Conservation (phyloP, 1,140 invertebrate genomes). For the Drosophila suzukii region DNA sequence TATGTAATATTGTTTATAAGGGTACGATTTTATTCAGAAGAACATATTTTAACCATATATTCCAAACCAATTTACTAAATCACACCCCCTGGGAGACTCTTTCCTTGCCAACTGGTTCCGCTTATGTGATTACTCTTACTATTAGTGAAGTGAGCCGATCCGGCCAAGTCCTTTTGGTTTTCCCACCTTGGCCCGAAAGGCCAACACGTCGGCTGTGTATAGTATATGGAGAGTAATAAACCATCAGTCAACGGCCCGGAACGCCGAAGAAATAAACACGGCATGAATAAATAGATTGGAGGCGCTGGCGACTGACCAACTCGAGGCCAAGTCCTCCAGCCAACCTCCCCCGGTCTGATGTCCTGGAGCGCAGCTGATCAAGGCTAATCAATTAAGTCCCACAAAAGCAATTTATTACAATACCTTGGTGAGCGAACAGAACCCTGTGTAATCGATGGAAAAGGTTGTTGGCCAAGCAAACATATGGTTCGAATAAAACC, state of each 20-base stretch:
- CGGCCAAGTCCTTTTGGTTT: background rate
- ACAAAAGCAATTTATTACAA: slow-evolving; percentile 80
- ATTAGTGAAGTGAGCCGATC: slow-evolving; percentile 48
- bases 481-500: slow-evolving; percentile 26
- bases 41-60: background rate
- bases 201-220: slow-evolving; percentile 39
- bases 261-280: slow-evolving; percentile 16
- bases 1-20: too few relatives aligned
- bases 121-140: slow-evolving; percentile 57
- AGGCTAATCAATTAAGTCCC: slow-evolving; percentile 81
- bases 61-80: slow-evolving; percentile 33
- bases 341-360: slow-evolving; percentile 15
- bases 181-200: slow-evolving; percentile 4
- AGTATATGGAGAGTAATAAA: slow-evolving; percentile 56
- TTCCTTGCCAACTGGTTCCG: slow-evolving; percentile 4
- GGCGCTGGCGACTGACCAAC: slow-evolving; percentile 26
- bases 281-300: slow-evolving; percentile 60
- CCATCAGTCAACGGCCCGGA: slow-evolving; percentile 61
- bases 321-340: slow-evolving; percentile 3
- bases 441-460: slow-evolving; percentile 35
- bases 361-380: slow-evolving; percentile 63
- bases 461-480: slow-evolving; percentile 56
- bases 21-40: too few relatives aligned
- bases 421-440: slow-evolving; percentile 27
- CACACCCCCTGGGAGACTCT: slow-evolving; percentile 5